Percentiles rank a stretch among this genome's conserved stretches.
These are phyloP conservation scores for Anoplopoma fimbria DNA, from an alignment of 2,113 vertebrate genomes.

Conservation along the genomic window DNA sequence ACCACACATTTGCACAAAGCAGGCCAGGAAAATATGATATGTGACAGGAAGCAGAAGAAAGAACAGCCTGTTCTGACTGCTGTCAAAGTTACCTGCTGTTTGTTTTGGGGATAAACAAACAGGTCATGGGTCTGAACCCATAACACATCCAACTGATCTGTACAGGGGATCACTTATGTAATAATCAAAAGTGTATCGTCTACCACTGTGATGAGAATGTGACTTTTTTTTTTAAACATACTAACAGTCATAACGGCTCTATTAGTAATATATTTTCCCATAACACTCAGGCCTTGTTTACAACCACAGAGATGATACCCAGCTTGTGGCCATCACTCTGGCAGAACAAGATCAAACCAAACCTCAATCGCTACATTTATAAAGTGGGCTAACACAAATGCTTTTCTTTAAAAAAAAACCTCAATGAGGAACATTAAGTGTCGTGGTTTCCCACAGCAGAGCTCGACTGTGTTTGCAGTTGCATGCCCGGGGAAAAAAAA, in stretches of 20 bases:
- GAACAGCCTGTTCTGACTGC: constrained; percentile 20
- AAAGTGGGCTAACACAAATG: constrained; percentile 20
- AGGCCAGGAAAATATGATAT: constrained; percentile 29
- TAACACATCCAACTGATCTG: background rate
- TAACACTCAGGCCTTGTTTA: background rate
- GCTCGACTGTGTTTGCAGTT: background rate
- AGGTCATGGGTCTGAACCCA: background rate
- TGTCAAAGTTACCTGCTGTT: constrained; percentile 14
- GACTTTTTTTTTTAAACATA: background rate
- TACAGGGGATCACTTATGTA: background rate
- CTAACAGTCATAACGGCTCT: background rate
- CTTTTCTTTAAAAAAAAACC: constrained; percentile 1
- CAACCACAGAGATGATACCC: background rate
- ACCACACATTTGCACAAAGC: constrained; percentile 14
- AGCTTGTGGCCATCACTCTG: background rate
- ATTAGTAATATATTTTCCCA: background rate
- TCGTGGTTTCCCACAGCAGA: background rate
- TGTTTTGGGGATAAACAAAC: background rate
- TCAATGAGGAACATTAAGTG: background rate
- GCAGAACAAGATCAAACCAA: background rate
- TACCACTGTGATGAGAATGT: background rate
- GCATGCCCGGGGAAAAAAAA: background rate
- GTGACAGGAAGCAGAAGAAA: constrained; percentile 30
- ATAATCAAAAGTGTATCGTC: background rate
- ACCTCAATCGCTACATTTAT: background rate